phyloP scores from a whole-genome alignment of 2,888 invertebrate species.

The Drosophila multiciliata region DNA sequence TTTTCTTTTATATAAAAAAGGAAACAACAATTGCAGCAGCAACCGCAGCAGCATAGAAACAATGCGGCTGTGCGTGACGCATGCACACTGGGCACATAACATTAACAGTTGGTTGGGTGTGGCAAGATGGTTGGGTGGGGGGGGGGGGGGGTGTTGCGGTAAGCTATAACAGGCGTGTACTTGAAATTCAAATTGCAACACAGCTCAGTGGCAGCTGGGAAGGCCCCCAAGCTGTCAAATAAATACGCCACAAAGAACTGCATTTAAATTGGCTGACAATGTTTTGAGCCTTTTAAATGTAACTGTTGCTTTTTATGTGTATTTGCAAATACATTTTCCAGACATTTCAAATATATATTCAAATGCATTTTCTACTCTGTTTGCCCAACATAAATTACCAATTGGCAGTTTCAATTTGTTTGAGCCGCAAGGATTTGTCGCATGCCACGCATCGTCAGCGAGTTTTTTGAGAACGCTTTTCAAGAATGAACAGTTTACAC shows the following conservation, averaged over 20 bases:
- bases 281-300: background rate
- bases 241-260: constrained; percentile 7
- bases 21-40: background rate
- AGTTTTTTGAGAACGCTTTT: background rate
- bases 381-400: background rate
- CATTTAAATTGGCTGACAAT: constrained; percentile 4
- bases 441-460: constrained; percentile 6
- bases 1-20: constrained; percentile 26
- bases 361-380: background rate
- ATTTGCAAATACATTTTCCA: background rate
- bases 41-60: constrained; percentile 29
- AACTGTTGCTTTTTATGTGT: background rate
- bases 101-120: constrained; percentile 1
- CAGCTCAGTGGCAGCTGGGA: constrained; percentile 42
- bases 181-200: constrained; percentile 69
- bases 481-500: background rate
- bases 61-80: constrained; percentile 46
- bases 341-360: background rate
- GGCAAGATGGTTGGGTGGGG: background rate
- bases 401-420: background rate
- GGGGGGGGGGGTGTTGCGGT: background rate
- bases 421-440: background rate
- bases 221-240: constrained; percentile 27
- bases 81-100: constrained; percentile 39
- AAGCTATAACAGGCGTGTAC: constrained; percentile 38